These are phyloP conservation scores for Pharmacophagus antenor DNA, from an alignment of 2,888 invertebrate genomes.

Conservation along the genomic window DNA sequence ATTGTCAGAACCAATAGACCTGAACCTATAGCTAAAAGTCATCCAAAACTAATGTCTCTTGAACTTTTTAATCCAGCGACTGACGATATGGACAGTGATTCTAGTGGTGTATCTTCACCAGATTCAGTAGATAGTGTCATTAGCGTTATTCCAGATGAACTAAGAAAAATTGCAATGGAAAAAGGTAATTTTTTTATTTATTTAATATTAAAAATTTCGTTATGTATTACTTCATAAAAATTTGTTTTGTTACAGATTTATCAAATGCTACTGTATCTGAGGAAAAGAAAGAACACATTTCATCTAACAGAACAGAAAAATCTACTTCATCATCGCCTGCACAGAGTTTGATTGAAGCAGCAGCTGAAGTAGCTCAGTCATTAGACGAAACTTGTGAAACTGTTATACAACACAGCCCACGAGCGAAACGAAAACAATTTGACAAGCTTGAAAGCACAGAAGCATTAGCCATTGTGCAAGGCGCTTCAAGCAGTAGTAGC, in stretches of 20 bases:
- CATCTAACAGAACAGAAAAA: conserved; percentile 44
- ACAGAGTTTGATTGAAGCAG: conserved; percentile 82
- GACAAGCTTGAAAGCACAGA: conserved; percentile 76
- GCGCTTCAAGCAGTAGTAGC: conserved; percentile 75
- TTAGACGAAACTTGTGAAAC: conserved; percentile 85
- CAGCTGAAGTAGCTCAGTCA: conserved; percentile 83
- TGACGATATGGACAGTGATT: conserved; percentile 94
- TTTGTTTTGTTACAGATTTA: conserved; percentile 49
- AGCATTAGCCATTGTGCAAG: conserved; percentile 70
- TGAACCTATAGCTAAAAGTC: conserved; percentile 83
- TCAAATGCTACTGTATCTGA: conserved; percentile 45
- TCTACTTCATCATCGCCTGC: conserved; percentile 56
- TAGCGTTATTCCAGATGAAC: conserved; percentile 85
- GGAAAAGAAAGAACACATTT: conserved; percentile 48
- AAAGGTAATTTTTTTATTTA: conserved; percentile 57
- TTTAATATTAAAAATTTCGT: background rate
- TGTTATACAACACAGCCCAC: conserved; percentile 83
- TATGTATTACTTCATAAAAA: background rate
- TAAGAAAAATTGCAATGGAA: conserved; percentile 67
- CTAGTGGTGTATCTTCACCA: conserved; percentile 92
- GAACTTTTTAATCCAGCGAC: conserved; percentile 95
- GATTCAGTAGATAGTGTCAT: conserved; percentile 93
- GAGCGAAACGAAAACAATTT: conserved; percentile 73
- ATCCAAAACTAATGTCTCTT: conserved; percentile 88
- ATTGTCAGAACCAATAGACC: conserved; percentile 84